Evolutionary conservation across 2,888 invertebrate species (phyloP).

Genomic region (Stegana nigrithorax): DNA sequence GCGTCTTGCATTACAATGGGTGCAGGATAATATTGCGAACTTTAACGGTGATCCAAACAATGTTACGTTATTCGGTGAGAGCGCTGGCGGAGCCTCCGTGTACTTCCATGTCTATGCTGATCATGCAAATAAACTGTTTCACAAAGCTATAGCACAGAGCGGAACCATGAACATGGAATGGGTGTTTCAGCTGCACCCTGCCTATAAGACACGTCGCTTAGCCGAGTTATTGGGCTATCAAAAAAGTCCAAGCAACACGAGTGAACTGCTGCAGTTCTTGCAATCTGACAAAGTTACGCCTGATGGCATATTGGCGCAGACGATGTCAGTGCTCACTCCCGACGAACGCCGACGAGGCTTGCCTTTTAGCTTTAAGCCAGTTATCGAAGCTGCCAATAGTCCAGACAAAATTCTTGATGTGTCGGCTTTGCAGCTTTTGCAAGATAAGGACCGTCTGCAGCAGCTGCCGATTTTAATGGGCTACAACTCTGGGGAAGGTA

Average conservation of each 20-base stretch:
- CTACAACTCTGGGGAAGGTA: conserved; percentile 71
- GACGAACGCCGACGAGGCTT: conserved; percentile 60
- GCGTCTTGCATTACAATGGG: conserved; percentile 69
- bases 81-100: conserved; percentile 61
- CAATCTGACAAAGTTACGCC: conserved; percentile 49
- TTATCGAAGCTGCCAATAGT: conserved; percentile 52
- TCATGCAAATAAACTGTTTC: conserved; percentile 60
- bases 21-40: conserved; percentile 68
- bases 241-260: conserved; percentile 30
- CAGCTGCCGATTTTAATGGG: conserved; percentile 72
- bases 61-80: conserved; percentile 65
- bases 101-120: conserved; percentile 60
- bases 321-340: conserved; percentile 41
- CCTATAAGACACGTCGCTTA: conserved; percentile 49
- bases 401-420: conserved; percentile 54
- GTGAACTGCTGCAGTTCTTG: conserved; percentile 43
- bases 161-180: conserved; percentile 65
- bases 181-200: conserved; percentile 55
- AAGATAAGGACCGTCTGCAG: conserved; percentile 60
- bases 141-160: conserved; percentile 66
- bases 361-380: conserved; percentile 60
- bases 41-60: conserved; percentile 69
- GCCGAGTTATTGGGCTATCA: conserved; percentile 52
- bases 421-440: conserved; percentile 69
- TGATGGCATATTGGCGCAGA: conserved; percentile 33